Evolutionary conservation across 1,140 invertebrate species (phyloP), one percentile per base, ranked within the genome.

Genomic region (Penaeus indicus): DNA sequence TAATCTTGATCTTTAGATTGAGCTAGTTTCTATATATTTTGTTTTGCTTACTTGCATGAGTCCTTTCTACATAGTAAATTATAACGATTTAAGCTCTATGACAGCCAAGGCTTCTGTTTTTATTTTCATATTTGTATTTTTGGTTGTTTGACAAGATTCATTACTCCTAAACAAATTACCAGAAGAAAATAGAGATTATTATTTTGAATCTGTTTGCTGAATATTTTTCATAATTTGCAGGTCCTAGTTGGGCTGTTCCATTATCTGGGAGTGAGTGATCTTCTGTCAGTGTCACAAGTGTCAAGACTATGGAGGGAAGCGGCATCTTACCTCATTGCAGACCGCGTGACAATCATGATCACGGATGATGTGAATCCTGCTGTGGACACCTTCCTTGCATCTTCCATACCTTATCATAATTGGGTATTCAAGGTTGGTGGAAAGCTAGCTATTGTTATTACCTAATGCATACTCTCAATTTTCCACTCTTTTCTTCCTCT

Each of bases 201-300:
- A 42, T 42, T 8, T 42, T 42, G 38, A 1, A 54, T 54, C 1
- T 11, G 16, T 13, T 54, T 13, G 54, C 16, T 54, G 54, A 13
- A 11, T 13, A 16, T 16, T 54, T 54, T 54, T 54, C 54, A 54
- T 54, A 54, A 54, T 8, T 54, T 54, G 16, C 62, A 88, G 87
- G 75, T 78, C 25, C 87, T 88, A 38, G 81, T 84, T 27, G 75
- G 72, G 25, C 69, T 88, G 8, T 79, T 88, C 69, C 64, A n/a
- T 22, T 88, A 88, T 62, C 82, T 88, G 67, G 81, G 87, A 63
- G 87, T 88, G 81, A 88, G 81, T 79, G 87, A 88, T 72, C 81
- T 88, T 25, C 82, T 84, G 22, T 81, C 72, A 18, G 87, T 32
- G 21, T 88, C 87, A 13, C 78, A 62, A 64, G 87, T 88, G 32